Conservation (phyloP, 2,797 vertebrate genomes). For the Manis javanica region DNA sequence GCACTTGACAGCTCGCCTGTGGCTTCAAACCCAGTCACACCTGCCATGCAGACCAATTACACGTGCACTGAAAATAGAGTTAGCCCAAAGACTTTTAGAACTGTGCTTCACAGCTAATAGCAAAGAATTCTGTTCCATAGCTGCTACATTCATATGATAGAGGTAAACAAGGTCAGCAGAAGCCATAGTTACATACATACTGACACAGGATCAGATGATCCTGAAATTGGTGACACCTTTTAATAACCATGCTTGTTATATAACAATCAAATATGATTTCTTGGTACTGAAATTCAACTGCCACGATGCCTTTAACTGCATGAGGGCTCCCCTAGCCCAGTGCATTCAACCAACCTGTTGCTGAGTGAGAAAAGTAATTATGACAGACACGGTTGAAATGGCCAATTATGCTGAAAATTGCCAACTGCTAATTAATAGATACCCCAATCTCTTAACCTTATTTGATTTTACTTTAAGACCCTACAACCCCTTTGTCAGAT, state of each 20-base stretch:
- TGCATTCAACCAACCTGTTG: background rate
- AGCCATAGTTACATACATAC: background rate
- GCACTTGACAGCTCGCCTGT: background rate
- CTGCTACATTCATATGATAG: background rate
- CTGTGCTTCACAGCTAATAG: background rate
- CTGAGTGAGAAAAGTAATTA: slow-evolving; percentile 38
- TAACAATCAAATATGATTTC: background rate
- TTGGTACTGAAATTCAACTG: slow-evolving; percentile 12
- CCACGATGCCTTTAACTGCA: background rate
- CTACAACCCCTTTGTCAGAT: background rate
- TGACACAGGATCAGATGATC: background rate
- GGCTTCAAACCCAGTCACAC: background rate
- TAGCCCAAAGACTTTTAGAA: background rate
- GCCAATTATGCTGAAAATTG: background rate
- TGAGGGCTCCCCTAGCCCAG: background rate
- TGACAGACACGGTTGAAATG: background rate
- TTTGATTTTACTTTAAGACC: slow-evolving; percentile 4
- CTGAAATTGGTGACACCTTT: background rate
- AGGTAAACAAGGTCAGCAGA: background rate
- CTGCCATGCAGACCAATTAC: background rate
- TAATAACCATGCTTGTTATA: background rate
- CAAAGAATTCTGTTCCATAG: background rate
- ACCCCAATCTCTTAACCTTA: background rate
- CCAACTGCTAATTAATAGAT: background rate
- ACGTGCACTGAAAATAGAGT: background rate